Base-by-base conservation (phyloP, 1,140 invertebrate species). In the Ips typographus region DNA sequence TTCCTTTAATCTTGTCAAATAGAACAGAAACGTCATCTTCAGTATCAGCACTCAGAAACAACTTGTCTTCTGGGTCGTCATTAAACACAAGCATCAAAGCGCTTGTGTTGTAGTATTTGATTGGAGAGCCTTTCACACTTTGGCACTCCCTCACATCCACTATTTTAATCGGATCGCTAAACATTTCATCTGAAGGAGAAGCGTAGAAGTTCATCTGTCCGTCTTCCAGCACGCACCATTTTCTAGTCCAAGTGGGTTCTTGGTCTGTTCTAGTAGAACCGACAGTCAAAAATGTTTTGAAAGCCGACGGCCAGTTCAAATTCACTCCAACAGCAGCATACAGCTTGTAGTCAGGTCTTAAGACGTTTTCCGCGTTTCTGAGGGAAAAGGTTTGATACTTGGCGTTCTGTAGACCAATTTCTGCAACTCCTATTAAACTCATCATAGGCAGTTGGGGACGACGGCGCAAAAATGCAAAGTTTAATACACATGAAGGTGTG, bases 201-300 rank as follows among this genome's bases (percentile, higher is more conserved):
- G 51, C 52, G 36, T 42, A 67, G 38, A 51, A 67, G n/a, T 59
- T 67, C 1, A 67, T 36, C 36, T 22, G 49, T 1, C 7, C 44
- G 39, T 57, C 57, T 7, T 67, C 65, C n/a, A 67, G 38, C n/a
- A 59, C 44, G 39, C 65, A 59, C 65, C 65, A 67, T 59, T 44
- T 49, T 6, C 44, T 2, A 41, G 59, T 67, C 65, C 65, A 67
- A 1, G 52, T 8, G n/a, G 40, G 39, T 5, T 40, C 40, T n/a
- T 59, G 1, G 40, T 59, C 41, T 1, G n/a, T 0, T 37, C 60
- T 58, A n/a, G n/a, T 41, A 44, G 5, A 47, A 5, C 55, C 64
- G 7, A 66, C 52, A 38, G 55, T 66, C 37, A 66, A 37, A n/a
- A 58, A 58, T 37, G 44, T 47, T 2, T 40, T 67, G 40, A 59